Evolutionary conservation across 1,140 invertebrate genomes (phyloP), one percentile per base, ranked within the genome.

Genomic region (Callitettix versicolor): DNA sequence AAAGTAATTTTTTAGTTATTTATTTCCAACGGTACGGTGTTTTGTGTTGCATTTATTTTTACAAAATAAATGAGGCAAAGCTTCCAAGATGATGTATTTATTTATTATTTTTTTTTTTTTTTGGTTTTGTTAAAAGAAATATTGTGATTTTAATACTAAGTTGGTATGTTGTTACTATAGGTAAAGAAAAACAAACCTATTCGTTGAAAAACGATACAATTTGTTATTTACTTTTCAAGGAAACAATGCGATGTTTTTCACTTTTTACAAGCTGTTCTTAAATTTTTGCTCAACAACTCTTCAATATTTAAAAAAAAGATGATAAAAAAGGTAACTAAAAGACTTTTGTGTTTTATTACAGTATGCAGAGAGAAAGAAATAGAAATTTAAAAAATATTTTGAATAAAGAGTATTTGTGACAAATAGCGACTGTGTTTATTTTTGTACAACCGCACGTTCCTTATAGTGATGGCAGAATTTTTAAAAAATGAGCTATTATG

Each of bases 91-190:
- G 21, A 30, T 49, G 46, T 49, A 49, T 49, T 15, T 49, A 49
- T 49, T 22, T n/a, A 26, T 49, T 30, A 26, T 49, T 49, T 20
- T 49, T 49, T 30, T 30, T 49, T 49, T 24, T 30, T 49, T 49
- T 20, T 49, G 24, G 15, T 30, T 49, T 49, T 24, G 15, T 49
- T 2, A 49, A 22, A 26, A 49, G 3, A 30, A 30, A 30, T 49
- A 49, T 49, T 49, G 46, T 49, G 46, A 49, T 49, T 20, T 49
- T 49, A 49, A 49, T 2, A 49, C 21, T 49, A 49, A 49, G 46
- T 49, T 26, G 46, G 46, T 49, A 49, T n/a, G 12, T 26, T 30
- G 46, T 49, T 49, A 49, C 46, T 49, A 49, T 26, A n/a, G 46
- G n/a, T n/a, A 2, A 17, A 21, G 17, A n/a, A n/a, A n/a, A 12